Percentiles rank a stretch among this genome's conserved stretches.
Conservation (phyloP, 2,797 vertebrate genomes). For the Scyliorhinus canicula region DNA sequence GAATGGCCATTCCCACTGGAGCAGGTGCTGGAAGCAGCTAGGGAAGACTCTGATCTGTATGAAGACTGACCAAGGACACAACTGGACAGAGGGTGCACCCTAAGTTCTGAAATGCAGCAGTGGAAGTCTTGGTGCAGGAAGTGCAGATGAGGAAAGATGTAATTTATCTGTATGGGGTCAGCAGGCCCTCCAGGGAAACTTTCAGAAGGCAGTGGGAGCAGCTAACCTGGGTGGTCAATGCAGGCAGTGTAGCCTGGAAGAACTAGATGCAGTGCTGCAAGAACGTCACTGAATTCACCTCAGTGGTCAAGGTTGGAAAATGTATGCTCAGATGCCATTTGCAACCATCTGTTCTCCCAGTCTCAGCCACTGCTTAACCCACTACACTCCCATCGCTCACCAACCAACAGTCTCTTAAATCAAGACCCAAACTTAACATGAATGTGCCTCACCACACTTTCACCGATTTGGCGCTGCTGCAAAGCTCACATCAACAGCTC, state of each 20-base stretch:
- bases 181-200: not conserved
- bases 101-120: not conserved
- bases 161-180: not conserved
- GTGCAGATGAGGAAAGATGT: not conserved
- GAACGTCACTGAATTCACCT: not conserved
- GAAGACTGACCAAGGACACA: no score
- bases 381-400: no score
- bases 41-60: no score
- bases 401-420: no score
- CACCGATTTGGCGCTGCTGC: no score
- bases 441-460: no score
- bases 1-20: no score
- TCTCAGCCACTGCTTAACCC: no score
- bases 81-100: no score
- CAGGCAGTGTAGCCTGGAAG: not conserved
- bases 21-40: no score
- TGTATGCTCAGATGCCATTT: not conserved
- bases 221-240: not conserved
- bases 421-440: no score
- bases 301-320: not conserved
- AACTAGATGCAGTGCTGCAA: not conserved
- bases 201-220: not conserved
- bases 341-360: not conserved
- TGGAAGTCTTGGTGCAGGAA: not conserved
- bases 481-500: no score